Evolutionary conservation across 2,888 invertebrate genomes (phyloP).

Genomic region (Melipona bicolor): DNA sequence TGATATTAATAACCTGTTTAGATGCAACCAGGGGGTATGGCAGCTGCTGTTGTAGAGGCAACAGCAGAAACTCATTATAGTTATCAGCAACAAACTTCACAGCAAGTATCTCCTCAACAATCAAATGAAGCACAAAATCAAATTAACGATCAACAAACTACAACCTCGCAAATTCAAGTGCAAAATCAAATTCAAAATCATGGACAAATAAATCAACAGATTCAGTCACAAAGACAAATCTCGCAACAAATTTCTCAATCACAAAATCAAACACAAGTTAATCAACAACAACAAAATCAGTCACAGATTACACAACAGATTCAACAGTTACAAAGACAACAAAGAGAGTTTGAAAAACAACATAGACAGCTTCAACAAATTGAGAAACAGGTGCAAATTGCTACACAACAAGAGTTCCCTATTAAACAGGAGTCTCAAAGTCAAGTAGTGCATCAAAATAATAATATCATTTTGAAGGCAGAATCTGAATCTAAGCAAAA

Average conservation of each 20-base stretch:
- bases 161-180: conserved; percentile 78
- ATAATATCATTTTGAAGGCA: conserved; percentile 77
- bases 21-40: conserved; percentile 82
- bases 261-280: conserved; percentile 78
- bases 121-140: conserved; percentile 80
- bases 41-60: conserved; percentile 83
- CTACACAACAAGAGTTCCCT: conserved; percentile 70
- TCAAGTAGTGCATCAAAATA: conserved; percentile 78
- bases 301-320: conserved; percentile 70
- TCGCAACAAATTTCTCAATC: conserved; percentile 75
- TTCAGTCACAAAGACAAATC: conserved; percentile 77
- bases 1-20: conserved; percentile 50
- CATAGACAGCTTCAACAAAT: conserved; percentile 79
- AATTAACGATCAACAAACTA: conserved; percentile 76
- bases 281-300: conserved; percentile 66
- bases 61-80: conserved; percentile 83
- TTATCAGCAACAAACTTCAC: conserved; percentile 82
- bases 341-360: conserved; percentile 73
- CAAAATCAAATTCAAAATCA: conserved; percentile 81
- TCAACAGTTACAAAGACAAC: conserved; percentile 73
- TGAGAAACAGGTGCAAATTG: conserved; percentile 77
- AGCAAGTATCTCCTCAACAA: conserved; percentile 79
- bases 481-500: conserved; percentile 74
- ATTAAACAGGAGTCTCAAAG: conserved; percentile 71
- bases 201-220: conserved; percentile 78